Evolutionary conservation across 1,140 invertebrate species (phyloP).

Genomic region (Drosophila nannoptera): DNA sequence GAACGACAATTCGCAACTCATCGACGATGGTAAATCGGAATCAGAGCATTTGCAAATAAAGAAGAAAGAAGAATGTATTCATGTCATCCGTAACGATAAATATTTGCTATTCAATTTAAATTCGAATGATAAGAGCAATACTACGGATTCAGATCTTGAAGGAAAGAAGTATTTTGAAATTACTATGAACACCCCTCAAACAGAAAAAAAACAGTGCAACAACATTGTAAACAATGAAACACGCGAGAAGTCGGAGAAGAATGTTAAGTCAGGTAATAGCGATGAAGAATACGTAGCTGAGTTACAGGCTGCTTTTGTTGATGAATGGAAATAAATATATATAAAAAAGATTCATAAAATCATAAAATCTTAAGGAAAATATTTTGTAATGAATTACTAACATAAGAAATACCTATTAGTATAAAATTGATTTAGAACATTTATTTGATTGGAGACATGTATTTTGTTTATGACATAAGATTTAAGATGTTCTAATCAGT

Average conservation of each 20-base stretch:
- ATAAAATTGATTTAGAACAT: no score
- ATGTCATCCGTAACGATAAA: no score
- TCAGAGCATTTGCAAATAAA: background rate
- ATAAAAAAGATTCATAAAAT: conserved; percentile 18
- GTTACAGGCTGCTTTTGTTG: conserved; percentile 47
- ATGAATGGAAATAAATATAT: conserved; percentile 53
- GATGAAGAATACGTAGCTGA: conserved; percentile 46
- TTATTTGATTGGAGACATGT: no score
- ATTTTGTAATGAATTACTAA: background rate
- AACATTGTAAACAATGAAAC: background rate
- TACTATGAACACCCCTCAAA: no score
- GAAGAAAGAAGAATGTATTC: background rate
- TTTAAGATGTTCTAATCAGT: no score
- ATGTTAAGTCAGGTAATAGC: background rate
- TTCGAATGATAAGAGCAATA: no score
- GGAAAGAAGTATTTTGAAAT: no score
- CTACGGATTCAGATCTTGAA: no score
- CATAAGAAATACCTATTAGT: background rate
- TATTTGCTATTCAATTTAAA: no score
- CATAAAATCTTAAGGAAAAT: background rate
- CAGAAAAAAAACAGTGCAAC: background rate
- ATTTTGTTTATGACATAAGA: no score
- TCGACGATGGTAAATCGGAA: no score
- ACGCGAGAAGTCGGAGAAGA: background rate
- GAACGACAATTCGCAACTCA: background rate